Evolutionary conservation across 2,888 invertebrate genomes (phyloP), one percentile per base, ranked within the genome.

Genomic region (Barypeithes pellucidus): DNA sequence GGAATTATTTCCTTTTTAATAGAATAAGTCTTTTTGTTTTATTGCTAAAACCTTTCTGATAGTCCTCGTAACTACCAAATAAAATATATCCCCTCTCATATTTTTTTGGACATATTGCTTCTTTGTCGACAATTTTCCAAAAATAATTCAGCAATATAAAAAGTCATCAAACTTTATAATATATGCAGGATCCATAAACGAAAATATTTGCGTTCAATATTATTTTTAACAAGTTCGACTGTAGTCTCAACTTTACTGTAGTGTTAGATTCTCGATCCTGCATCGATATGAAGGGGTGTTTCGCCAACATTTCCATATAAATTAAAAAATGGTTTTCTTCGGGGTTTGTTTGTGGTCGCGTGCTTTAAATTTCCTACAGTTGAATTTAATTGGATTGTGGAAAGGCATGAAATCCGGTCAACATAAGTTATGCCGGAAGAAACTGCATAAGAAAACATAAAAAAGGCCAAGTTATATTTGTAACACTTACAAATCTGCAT

Each of bases 151-250:
- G 9, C 1, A 11, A 29, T 14, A 57, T 22, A 57, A 57, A 52
- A 52, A 52, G 14, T 14, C 24, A 52, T 52, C 29, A 52, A 57
- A 57, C 54, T 57, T 57, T 57, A 16, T 9, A 57, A 57, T 57
- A 0, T 33, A 57, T 57, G 14, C 36, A 57, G 18, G 16, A 36
- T 36, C 29, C 16, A 18, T 33, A 36, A 33, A 33, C 9, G 14
- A n/a, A 9, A 4, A 18, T 11, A 33, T 57, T 33, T 11, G 18
- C 33, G 3, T 33, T 33, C 54, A 33, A 57, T 57, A 57, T 33
- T 57, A 33, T 33, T 57, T 57, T 57, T 57, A 57, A 33, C 11
- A 18, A 33, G 29, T 11, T 33, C 9, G 36, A 57, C 18, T 57
- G 18, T 57, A n/a, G 36, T 33, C 29, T 29, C 8, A 22, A 16